A percentile compares a stretch with the other conserved stretches of the same genome.
phyloP scores from a whole-genome alignment of 2,888 invertebrate species.

The Sceliomorpha sp. region DNA sequence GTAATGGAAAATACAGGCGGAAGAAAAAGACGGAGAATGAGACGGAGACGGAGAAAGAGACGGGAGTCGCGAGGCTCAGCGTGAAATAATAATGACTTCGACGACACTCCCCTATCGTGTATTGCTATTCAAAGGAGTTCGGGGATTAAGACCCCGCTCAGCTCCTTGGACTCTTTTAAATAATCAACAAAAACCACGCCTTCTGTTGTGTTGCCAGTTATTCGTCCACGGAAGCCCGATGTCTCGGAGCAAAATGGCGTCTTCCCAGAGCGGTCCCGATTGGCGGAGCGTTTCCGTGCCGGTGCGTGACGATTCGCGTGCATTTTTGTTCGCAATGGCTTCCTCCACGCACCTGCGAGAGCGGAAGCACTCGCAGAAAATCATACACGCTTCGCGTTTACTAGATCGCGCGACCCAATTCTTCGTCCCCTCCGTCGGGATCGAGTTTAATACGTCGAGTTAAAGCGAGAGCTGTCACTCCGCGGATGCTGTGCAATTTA shows the following conservation, averaged over 20 bases:
- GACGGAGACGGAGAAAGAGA: conserved; percentile 15
- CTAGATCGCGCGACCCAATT: conserved; percentile 37
- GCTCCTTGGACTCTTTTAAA: conserved; percentile 24
- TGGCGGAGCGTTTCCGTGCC: conserved; percentile 57
- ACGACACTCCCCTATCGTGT: conserved; percentile 3
- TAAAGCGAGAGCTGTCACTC: too few relatives aligned
- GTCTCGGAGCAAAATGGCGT: conserved; percentile 64
- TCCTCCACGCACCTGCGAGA: conserved; percentile 64
- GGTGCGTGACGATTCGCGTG: conserved; percentile 52
- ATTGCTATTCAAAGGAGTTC: conserved; percentile 4
- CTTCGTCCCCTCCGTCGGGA: conserved; percentile 1
- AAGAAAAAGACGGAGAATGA: conserved; percentile 21
- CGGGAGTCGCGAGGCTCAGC: conserved; percentile 23
- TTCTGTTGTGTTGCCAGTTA: conserved; percentile 36
- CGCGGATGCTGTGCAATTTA: too few relatives aligned
- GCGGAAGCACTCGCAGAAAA: conserved; percentile 60
- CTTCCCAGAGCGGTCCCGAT: conserved; percentile 47
- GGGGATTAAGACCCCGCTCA: conserved; percentile 4
- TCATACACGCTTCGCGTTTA: conserved; percentile 59
- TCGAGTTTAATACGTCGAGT: neutral
- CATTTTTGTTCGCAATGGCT: conserved; percentile 49
- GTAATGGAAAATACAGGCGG: conserved; percentile 17
- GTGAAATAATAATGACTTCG: conserved; percentile 30
- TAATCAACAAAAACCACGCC: conserved; percentile 53
- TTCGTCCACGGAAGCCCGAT: conserved; percentile 28